Base-by-base conservation (phyloP, 2,113 vertebrate genomes). In the Gobius niger region DNA sequence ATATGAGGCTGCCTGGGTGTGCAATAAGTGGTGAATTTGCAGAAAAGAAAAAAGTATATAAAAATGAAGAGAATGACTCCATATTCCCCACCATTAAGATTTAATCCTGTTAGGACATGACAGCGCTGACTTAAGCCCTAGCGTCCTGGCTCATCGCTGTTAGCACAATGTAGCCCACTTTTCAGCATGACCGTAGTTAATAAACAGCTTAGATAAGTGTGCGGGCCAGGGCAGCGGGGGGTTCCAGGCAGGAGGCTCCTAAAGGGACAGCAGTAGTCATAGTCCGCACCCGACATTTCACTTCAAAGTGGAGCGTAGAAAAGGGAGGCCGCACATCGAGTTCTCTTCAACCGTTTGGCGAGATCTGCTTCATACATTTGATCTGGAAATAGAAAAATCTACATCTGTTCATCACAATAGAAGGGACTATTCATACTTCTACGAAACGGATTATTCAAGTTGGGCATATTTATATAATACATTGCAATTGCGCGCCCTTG, bases 181-280 rank as follows among this genome's bases (percentile, higher is more conserved):
- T 63, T 15, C 60, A 42, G 41, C 53, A 42, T 54, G 47, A 56
- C 34, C 44, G 19, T 19, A 50, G 44, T 70, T 63, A 74, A 67
- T 74, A 70, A 69, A 4, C 24, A 54, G 71, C 50, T 63, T 51
- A 67, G 11, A 57, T 47, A 74, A 57, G 11, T 57, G 44, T n/a
- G 57, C 15, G 10, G 42, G 53, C 54, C 47, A 16, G 13, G 65
- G 15, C 70, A 69, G 66, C 54, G 15, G 66, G 53, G 47, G 16
- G 49, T 44, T 34, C 1, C 42, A 62, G 19, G 49, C 44, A 63
- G 3, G 49, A 57, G 65, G 13, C 40, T 12, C 49, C 61, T 50
- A 44, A 5, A 16, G 41, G 15, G 42, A 62, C 18, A 42, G 9
- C 8, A 62, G 13, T 4, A 57, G 34, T 59, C 24, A 42, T 56